Evolutionary conservation across 2,113 vertebrate species (phyloP).

Genomic region (Vicugna pacos): DNA sequence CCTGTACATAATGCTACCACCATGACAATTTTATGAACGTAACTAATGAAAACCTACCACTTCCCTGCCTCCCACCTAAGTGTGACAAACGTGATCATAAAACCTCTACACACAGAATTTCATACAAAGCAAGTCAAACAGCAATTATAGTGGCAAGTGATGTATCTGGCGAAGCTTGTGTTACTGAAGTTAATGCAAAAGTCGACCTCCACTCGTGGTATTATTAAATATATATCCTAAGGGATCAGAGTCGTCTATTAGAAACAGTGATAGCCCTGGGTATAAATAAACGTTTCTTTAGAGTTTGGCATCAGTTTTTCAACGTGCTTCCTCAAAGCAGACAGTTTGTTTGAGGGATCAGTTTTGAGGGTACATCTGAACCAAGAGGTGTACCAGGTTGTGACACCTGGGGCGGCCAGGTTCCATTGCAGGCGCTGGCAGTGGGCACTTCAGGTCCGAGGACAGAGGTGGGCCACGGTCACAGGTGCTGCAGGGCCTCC

Average conservation of each 20-base stretch:
- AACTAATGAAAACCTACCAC: constrained; percentile 53
- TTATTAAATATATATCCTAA: constrained; percentile 80
- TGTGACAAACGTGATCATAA: constrained; percentile 55
- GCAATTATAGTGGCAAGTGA: constrained; percentile 68
- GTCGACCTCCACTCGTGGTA: constrained; percentile 67
- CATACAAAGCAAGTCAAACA: constrained; percentile 75
- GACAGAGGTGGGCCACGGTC: constrained; percentile 73
- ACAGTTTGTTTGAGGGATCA: constrained; percentile 61
- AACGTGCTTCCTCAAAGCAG: constrained; percentile 69
- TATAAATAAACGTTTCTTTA: constrained; percentile 70
- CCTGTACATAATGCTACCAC: neutral
- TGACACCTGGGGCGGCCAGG: constrained; percentile 49
- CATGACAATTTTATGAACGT: neutral
- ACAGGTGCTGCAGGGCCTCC: constrained; percentile 97
- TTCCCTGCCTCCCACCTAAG: neutral
- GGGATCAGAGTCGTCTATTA: constrained; percentile 65
- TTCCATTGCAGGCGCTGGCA: constrained; percentile 39
- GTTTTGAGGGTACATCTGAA: neutral
- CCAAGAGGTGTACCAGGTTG: constrained; percentile 61
- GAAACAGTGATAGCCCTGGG: constrained; percentile 70
- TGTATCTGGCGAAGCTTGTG: constrained; percentile 85
- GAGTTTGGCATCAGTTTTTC: constrained; percentile 76
- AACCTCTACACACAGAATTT: constrained; percentile 62
- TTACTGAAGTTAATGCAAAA: constrained; percentile 82
- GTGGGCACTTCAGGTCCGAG: constrained; percentile 25